Conservation (phyloP, 2,797 vertebrate species). For the Dallia pectoralis region DNA sequence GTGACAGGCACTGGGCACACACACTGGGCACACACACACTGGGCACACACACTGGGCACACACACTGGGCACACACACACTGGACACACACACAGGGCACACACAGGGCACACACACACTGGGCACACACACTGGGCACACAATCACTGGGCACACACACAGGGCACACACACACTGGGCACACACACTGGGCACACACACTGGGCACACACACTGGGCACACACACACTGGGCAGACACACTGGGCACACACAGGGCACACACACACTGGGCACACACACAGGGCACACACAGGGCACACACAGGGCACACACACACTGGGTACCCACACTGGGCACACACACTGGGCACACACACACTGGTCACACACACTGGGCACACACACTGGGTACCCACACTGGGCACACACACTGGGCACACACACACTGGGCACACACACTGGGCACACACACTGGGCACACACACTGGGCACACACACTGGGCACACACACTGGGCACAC, state of each 20-base stretch:
- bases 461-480: too few species aligned
- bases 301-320: constrained; percentile 65
- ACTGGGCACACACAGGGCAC: constrained; percentile 16
- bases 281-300: too few species aligned
- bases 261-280: not conserved
- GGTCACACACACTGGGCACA: constrained; percentile 50
- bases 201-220: constrained; percentile 63
- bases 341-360: constrained; percentile 78
- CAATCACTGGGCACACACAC: constrained; percentile 73
- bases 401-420: too few species aligned
- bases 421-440: too few species aligned
- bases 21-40: constrained; percentile 71
- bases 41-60: constrained; percentile 72
- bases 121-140: too few species aligned
- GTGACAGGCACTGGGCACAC: constrained; percentile 75
- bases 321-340: constrained; percentile 83
- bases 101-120: not conserved
- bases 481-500: too few species aligned
- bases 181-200: constrained; percentile 83
- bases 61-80: constrained; percentile 78
- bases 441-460: too few species aligned
- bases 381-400: not conserved
- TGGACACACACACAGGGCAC: constrained; percentile 52
- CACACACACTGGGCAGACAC: constrained; percentile 76
- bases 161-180: constrained; percentile 66